Evolutionary conservation across 2,113 vertebrate genomes (phyloP).

Genomic region (Anoura caudifer): DNA sequence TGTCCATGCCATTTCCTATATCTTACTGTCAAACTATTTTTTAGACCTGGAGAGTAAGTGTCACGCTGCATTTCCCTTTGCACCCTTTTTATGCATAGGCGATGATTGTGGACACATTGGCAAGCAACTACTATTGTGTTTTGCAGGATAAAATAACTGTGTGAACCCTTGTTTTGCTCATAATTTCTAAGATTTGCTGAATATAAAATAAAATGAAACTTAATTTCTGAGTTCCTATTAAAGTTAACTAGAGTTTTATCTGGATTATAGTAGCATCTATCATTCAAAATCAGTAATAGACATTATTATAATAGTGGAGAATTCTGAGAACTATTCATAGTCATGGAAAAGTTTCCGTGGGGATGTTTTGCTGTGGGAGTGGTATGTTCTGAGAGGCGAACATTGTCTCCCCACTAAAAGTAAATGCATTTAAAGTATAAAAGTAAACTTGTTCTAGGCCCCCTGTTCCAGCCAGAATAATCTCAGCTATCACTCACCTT

Average conservation of each 20-base stretch:
- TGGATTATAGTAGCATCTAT: neutral
- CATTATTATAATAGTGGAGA: neutral
- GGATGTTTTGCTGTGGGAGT: neutral
- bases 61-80: neutral
- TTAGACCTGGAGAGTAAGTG: neutral
- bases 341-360: neutral
- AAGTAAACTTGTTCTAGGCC: neutral
- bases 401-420: neutral
- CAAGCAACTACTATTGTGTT: neutral
- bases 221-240: neutral
- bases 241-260: neutral
- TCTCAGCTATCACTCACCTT: constrained; percentile 83
- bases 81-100: neutral
- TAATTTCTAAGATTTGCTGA: neutral
- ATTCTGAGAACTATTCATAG: neutral
- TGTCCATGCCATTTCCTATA: neutral
- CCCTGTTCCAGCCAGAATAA: neutral
- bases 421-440: neutral
- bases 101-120: neutral
- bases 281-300: neutral
- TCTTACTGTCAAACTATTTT: neutral
- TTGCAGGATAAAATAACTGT: neutral
- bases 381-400: neutral
- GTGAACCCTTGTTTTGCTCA: neutral
- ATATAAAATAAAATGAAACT: neutral